Conservation (phyloP, 2,113 vertebrate species). For the Tautogolabrus adspersus region DNA sequence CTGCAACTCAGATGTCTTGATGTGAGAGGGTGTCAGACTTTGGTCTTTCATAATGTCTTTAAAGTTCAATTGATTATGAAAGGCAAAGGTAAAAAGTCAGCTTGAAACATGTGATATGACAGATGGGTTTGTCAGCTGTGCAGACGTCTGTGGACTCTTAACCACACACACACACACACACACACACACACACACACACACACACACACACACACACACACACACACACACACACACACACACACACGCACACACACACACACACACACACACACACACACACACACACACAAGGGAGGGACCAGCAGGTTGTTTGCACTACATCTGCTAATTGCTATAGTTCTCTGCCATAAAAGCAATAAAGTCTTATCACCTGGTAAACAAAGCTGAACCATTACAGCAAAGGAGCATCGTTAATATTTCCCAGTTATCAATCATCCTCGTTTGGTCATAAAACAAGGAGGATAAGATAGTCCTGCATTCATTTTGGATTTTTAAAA, state of each 20-base stretch:
- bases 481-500: conserved; percentile 58
- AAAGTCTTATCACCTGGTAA: conserved; percentile 75
- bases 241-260: conserved; percentile 26
- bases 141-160: conserved; percentile 11
- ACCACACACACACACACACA: conserved; percentile 28
- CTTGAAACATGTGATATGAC: conserved; percentile 25
- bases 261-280: conserved; percentile 7
- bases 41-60: too few relatives aligned
- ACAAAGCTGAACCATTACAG: conserved; percentile 68
- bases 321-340: conserved; percentile 72
- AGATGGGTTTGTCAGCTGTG: conserved; percentile 45
- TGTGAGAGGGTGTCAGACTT: too few relatives aligned
- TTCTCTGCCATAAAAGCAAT: conserved; percentile 72
- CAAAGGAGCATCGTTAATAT: conserved; percentile 71
- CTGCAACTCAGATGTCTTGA: too few relatives aligned
- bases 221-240: conserved; percentile 27
- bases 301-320: conserved; percentile 53
- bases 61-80: neutral
- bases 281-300: neutral
- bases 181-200: conserved; percentile 11
- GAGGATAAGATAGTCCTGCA: conserved; percentile 62
- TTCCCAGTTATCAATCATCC: conserved; percentile 77
- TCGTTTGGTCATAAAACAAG: conserved; percentile 58
- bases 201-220: conserved; percentile 26
- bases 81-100: neutral